phyloP scores from a whole-genome alignment of 2,113 vertebrate species.

The Thermophis baileyi region DNA sequence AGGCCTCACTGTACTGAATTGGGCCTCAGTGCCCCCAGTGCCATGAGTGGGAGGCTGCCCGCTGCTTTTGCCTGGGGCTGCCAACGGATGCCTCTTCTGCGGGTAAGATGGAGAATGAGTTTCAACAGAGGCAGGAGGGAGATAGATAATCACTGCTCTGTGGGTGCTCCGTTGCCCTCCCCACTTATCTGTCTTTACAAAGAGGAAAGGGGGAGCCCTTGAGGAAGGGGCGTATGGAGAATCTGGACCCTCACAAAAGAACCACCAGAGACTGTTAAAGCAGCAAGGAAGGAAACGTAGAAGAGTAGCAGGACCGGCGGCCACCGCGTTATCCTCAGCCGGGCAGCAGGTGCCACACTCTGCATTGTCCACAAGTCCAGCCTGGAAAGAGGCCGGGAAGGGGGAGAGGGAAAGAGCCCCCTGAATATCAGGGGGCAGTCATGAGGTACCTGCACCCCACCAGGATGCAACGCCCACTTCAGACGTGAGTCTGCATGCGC shows the following conservation, averaged over 20 bases:
- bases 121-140: neutral
- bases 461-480: slow-evolving; percentile 41
- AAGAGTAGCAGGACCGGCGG: rapidly evolving
- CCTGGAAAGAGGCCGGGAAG: neutral
- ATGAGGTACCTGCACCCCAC: slow-evolving; percentile 21
- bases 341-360: neutral
- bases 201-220: neutral
- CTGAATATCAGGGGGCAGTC: slow-evolving; percentile 73
- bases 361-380: neutral
- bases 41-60: neutral
- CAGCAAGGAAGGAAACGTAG: neutral
- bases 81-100: neutral
- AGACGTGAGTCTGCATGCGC: slow-evolving; percentile 96
- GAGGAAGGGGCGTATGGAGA: neutral
- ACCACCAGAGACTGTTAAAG: neutral
- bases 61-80: neutral
- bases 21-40: neutral
- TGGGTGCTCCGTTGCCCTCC: neutral
- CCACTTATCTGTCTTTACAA: neutral
- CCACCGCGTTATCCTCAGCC: neutral
- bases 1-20: neutral
- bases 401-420: slow-evolving; percentile 37
- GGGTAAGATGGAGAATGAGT: neutral
- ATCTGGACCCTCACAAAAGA: neutral
- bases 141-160: neutral